Percentiles rank a stretch among this genome's conserved stretches.
Conservation (phyloP, 2,113 vertebrate genomes). For the Acrocephalus arundinaceus region DNA sequence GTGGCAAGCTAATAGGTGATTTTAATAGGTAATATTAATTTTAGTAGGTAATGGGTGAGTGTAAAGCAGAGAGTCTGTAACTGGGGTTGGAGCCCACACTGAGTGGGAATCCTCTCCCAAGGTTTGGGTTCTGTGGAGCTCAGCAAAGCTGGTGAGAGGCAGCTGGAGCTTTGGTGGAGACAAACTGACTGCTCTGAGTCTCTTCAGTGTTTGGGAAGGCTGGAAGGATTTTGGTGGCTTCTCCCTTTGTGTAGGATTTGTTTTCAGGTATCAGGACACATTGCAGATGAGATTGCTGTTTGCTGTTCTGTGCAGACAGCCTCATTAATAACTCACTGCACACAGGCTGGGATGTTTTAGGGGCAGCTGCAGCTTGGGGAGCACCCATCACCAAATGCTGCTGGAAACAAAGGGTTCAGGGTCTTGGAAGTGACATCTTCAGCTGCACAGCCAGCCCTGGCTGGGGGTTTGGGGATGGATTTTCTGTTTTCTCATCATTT, state of each 20-base stretch:
- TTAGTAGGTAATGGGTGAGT: fast-evolving
- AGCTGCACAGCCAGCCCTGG: background rate
- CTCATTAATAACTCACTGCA: background rate
- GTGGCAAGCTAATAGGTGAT: background rate
- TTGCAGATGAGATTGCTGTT: background rate
- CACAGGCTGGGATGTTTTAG: background rate
- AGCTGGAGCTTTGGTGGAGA: background rate
- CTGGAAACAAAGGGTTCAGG: background rate
- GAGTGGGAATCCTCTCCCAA: background rate
- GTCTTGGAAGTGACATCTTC: background rate
- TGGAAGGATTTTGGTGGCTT: background rate
- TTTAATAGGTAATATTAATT: background rate
- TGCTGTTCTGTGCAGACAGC: background rate
- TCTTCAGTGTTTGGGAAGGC: background rate
- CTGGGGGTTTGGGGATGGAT: background rate
- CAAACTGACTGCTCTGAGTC: background rate
- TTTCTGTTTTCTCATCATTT: background rate
- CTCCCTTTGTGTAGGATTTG: background rate
- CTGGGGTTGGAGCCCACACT: background rate
- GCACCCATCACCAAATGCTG: background rate
- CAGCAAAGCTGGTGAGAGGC: background rate
- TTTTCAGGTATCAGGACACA: background rate
- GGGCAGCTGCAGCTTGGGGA: background rate
- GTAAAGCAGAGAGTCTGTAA: background rate
- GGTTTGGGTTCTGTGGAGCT: background rate